Evolutionary conservation across 1,140 invertebrate genomes (phyloP), one percentile per base, ranked within the genome.

Genomic region (Carposina sasakii): DNA sequence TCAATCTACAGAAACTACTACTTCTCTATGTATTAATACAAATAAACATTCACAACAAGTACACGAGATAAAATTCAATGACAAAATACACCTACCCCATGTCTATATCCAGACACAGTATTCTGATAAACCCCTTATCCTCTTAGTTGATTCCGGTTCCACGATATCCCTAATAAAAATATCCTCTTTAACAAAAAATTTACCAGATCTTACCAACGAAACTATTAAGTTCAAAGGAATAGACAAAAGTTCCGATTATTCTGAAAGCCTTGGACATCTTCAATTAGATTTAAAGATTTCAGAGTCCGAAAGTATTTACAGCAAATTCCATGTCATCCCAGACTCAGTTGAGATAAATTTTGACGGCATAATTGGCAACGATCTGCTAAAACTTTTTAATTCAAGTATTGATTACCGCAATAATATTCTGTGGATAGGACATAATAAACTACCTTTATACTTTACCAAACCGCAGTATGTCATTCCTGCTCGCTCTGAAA

Each of bases 131-230:
- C 55, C 58, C 3, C 20, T 62, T 28, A 33, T 59, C 2, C 24
- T 62, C 5, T 39, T 65, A 30, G 53, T 65, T 16, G 62, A 62
- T 19, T 57, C 62, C n/a, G 62, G 62, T 5, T 60, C 61, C 0
- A 43, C 52, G 0, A 33, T 64, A 9, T 51, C 48, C 13, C 37
- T 57, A 3, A 13, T 53, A 2, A 57, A 57, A 57, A 15, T 22
- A 13, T 49, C 55, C 15, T 49, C 42, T 46, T 36, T 57, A 41
- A 5, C 5, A 16, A 49, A 34, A 24, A 13, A 48, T 16, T 9
- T 15, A 16, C 49, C 50, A 15, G 34, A 39, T n/a, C 54, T 57
- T 34, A 20, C 17, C 13, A 16, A 9, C 4, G 50, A 52, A 28
- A 28, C 21, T 15, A 36, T 49, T 10, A 57, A 48, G 26, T 13